Conservation (phyloP, 2,113 vertebrate species). For the Lutjanus erythropterus region DNA sequence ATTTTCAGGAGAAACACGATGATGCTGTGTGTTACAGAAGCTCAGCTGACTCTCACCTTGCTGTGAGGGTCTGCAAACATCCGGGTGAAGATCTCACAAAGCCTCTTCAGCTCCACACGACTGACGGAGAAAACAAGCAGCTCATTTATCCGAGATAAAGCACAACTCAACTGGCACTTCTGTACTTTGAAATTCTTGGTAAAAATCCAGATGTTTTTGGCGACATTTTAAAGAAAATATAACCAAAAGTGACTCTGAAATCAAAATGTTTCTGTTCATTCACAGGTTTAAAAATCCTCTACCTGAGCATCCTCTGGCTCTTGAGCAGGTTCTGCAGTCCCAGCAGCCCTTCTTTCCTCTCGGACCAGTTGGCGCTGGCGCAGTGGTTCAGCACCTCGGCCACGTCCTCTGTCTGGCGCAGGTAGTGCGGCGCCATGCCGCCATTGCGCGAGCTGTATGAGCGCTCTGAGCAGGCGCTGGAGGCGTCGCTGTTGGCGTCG, state of each 20-base stretch:
- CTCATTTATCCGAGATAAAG: no score
- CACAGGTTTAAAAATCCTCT: no score
- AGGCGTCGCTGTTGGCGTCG: conserved; percentile 94
- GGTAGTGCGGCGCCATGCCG: conserved; percentile 87
- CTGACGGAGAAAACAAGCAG: conserved; percentile 80
- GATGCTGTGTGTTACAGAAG: background rate
- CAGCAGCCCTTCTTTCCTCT: conserved; percentile 93
- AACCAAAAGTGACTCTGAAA: no score
- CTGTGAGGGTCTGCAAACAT: conserved; percentile 98
- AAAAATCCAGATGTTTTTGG: no score
- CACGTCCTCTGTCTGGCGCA: conserved; percentile 93
- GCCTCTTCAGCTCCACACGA: conserved; percentile 94
- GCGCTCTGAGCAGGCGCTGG: conserved; percentile 93
- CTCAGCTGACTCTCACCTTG: conserved; percentile 85
- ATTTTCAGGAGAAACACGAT: background rate
- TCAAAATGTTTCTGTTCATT: no score
- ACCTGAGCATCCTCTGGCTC: conserved; percentile 92
- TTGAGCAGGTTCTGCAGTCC: conserved; percentile 91
- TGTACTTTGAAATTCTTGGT: no score
- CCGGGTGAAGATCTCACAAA: conserved; percentile 97
- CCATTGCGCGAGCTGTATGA: conserved; percentile 93
- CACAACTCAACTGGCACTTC: no score
- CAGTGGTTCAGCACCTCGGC: conserved; percentile 95
- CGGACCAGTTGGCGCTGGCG: conserved; percentile 94
- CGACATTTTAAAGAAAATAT: no score